Evolutionary conservation across 2,888 invertebrate species (phyloP).

Genomic region (Mythimna pallens): DNA sequence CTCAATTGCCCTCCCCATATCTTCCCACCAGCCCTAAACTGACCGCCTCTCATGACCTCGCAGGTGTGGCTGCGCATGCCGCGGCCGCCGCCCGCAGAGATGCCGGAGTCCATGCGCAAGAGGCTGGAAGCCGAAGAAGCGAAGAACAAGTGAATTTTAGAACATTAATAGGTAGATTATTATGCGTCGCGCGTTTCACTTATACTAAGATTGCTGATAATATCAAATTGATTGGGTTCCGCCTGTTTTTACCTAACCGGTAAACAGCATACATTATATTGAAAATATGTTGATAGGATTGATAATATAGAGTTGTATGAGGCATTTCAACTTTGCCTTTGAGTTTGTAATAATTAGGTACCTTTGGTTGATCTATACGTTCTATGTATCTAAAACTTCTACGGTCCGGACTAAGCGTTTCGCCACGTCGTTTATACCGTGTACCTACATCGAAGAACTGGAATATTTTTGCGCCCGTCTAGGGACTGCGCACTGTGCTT

Average conservation of each 20-base stretch:
- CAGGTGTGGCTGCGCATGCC: conserved; percentile 95
- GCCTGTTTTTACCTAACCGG: not conserved
- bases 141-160: conserved; percentile 79
- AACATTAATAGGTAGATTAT: conserved; percentile 52
- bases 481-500: no score
- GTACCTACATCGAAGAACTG: no score
- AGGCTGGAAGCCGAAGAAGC: conserved; percentile 90
- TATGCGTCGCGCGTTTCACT: conserved; percentile 54
- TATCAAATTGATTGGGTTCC: not conserved
- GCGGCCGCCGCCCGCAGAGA: conserved; percentile 98
- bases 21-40: not conserved
- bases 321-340: no score
- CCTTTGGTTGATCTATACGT: no score
- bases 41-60: not conserved
- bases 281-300: not conserved
- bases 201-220: conserved; percentile 30
- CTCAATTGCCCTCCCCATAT: fast-evolving
- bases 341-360: no score
- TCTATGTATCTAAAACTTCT: no score
- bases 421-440: no score
- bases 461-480: no score
- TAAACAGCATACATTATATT: conserved; percentile 6
- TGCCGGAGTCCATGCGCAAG: conserved; percentile 97
- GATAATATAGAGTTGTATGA: no score
- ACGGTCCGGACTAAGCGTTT: not conserved